Evolutionary conservation across 2,888 invertebrate genomes (phyloP).

Genomic region (Therioaphis trifolii): DNA sequence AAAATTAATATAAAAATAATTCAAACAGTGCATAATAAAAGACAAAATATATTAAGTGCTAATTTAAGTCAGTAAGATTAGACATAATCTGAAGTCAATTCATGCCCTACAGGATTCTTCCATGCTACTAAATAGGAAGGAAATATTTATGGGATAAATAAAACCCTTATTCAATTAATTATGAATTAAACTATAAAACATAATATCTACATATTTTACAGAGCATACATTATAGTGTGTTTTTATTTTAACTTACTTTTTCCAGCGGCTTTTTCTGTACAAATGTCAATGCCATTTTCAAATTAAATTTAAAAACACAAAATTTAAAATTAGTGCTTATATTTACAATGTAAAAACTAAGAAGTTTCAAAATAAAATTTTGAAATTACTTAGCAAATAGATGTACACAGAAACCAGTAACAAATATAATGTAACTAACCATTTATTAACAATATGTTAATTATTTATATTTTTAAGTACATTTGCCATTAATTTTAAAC

Average conservation of each 20-base stretch:
- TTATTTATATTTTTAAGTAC: neutral
- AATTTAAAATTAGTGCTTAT: conserved; percentile 50
- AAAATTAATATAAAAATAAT: neutral
- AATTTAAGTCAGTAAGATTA: conserved; percentile 53
- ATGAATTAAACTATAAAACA: conserved; percentile 3
- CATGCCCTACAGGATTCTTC: conserved; percentile 45
- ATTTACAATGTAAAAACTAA: conserved; percentile 49
- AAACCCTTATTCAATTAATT: conserved; percentile 16
- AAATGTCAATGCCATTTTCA: conserved; percentile 50
- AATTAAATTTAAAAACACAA: conserved; percentile 47
- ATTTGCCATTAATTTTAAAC: neutral
- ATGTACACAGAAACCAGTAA: neutral
- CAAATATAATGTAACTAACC: neutral
- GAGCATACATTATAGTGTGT: conserved; percentile 14
- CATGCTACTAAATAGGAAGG: conserved; percentile 9
- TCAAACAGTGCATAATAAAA: conserved; percentile 47
- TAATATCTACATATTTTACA: conserved; percentile 16
- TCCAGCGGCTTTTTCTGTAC: conserved; percentile 93
- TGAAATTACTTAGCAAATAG: neutral
- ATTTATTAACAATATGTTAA: neutral
- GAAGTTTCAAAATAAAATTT: conserved; percentile 30
- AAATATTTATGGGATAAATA: conserved; percentile 14
- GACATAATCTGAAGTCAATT: conserved; percentile 27
- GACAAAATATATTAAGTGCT: conserved; percentile 38
- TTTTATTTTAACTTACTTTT: conserved; percentile 81